Conservation (phyloP, 2,797 vertebrate genomes). For the Orestias chungarensis region DNA sequence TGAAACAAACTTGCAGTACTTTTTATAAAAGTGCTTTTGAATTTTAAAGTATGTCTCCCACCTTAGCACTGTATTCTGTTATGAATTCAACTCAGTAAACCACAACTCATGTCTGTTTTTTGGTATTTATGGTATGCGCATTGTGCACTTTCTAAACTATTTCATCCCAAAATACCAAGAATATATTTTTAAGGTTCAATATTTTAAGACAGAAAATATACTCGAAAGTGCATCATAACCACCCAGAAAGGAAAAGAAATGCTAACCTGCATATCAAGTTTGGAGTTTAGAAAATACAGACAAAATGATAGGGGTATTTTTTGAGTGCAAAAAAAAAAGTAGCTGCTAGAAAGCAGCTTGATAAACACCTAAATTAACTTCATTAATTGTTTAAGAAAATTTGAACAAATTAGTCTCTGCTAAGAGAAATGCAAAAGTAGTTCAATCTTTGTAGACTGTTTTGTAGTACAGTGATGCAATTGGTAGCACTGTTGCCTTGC, state of each 20-base stretch:
- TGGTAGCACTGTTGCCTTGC: neutral
- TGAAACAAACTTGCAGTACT: slow-evolving; percentile 8
- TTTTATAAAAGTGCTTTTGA: slow-evolving; percentile 10
- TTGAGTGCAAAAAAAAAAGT: neutral
- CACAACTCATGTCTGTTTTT: neutral
- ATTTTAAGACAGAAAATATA: neutral
- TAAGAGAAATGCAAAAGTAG: neutral
- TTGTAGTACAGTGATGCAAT: too few relatives aligned
- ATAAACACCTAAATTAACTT: neutral
- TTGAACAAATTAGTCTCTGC: neutral
- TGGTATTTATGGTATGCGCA: neutral
- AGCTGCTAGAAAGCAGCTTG: neutral
- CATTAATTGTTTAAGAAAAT: neutral
- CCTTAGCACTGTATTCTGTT: slow-evolving; percentile 2
- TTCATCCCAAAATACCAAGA: neutral
- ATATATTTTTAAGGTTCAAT: neutral
- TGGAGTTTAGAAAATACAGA: neutral
- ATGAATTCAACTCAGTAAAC: neutral
- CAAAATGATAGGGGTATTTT: neutral
- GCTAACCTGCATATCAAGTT: neutral
- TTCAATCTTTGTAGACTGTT: neutral
- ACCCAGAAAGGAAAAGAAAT: neutral
- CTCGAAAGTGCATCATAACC: neutral
- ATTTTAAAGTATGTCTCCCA: neutral
- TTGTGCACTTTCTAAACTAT: neutral